Conservation (phyloP, 2,888 invertebrate genomes). For the Erebia epiphron region DNA sequence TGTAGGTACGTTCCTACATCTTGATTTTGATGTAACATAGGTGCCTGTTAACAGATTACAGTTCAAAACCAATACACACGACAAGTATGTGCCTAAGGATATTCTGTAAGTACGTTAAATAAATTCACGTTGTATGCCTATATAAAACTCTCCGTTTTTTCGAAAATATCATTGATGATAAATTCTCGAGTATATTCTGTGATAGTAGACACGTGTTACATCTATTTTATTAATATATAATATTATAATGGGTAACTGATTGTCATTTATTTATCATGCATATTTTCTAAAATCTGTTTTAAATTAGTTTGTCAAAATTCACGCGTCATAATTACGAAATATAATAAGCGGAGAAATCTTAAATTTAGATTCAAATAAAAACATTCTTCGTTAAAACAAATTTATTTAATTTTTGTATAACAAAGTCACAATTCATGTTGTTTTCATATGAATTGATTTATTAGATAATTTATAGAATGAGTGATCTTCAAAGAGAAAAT, state of each 20-base stretch:
- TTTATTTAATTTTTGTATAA: constrained; percentile 2
- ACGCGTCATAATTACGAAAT: background rate
- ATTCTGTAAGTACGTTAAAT: constrained; percentile 53
- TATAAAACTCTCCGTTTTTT: constrained; percentile 63
- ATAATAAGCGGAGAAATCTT: background rate
- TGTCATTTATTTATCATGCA: constrained; percentile 61
- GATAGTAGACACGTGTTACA: constrained; percentile 80
- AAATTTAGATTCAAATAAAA: background rate
- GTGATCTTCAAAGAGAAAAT: background rate
- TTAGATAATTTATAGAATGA: background rate
- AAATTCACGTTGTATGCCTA: constrained; percentile 26
- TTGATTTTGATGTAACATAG: constrained; percentile 45
- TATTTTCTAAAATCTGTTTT: constrained; percentile 40
- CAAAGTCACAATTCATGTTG: background rate
- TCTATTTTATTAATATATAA: constrained; percentile 63
- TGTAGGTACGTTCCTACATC: constrained; percentile 26
- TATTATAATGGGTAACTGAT: constrained; percentile 30
- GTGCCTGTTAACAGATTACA: constrained; percentile 50
- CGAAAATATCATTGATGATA: constrained; percentile 51
- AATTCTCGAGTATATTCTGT: constrained; percentile 68
- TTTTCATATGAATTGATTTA: background rate
- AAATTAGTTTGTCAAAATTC: constrained; percentile 21
- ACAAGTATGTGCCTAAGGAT: constrained; percentile 25
- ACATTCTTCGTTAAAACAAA: background rate
- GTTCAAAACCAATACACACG: constrained; percentile 27